phyloP scores from a whole-genome alignment of 1,140 invertebrate species.

The Sitophilus oryzae region DNA sequence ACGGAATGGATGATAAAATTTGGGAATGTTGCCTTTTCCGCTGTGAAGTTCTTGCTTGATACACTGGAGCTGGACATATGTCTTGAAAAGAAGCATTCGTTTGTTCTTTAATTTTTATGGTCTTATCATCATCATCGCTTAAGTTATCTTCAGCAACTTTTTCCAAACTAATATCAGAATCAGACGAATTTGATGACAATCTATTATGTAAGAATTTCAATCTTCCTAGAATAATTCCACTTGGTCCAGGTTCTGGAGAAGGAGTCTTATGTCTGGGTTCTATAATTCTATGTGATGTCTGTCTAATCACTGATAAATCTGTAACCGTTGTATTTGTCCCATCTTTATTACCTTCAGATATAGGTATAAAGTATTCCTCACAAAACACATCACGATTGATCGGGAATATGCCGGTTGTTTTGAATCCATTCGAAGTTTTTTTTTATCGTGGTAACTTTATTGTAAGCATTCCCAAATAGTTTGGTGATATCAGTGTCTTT shows the following conservation, averaged over 20 bases:
- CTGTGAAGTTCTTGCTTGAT: background rate
- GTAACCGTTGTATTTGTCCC: background rate
- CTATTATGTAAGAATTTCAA: conserved; percentile 2
- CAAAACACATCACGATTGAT: conserved; percentile 1
- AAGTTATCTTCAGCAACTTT: conserved; percentile 1
- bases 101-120: conserved; percentile 9
- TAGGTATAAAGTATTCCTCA: conserved; percentile 6
- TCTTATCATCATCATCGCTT: conserved; percentile 8
- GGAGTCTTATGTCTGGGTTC: background rate
- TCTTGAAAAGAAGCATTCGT: conserved; percentile 1
- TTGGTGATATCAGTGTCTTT: background rate
- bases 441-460: background rate
- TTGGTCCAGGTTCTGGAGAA: conserved; percentile 10
- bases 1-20: conserved; percentile 2
- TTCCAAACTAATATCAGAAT: conserved; percentile 8
- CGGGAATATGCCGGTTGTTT: background rate
- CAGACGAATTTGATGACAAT: conserved; percentile 9
- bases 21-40: conserved; percentile 7
- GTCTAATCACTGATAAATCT: conserved; percentile 7
- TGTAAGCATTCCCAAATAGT: conserved; percentile 6
- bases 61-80: conserved; percentile 1
- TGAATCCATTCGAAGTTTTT: background rate
- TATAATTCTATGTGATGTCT: background rate
- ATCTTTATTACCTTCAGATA: conserved; percentile 6
- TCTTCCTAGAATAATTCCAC: conserved; percentile 4